These are phyloP conservation scores for Eledona agricola DNA, from an alignment of 2,888 invertebrate species.

Conservation along the genomic window DNA sequence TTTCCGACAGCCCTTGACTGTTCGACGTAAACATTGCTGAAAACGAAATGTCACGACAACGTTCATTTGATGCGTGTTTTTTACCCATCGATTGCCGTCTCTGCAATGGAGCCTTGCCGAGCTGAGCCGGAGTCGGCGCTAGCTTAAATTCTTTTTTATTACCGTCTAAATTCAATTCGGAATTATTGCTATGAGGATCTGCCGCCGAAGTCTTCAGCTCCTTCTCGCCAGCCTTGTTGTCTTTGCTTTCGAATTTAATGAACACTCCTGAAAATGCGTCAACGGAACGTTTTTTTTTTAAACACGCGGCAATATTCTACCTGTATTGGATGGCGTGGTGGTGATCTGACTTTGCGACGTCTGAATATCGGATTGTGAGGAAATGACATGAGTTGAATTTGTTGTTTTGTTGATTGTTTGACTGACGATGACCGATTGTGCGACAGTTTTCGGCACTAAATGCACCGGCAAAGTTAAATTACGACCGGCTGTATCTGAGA, in stretches of 20 bases:
- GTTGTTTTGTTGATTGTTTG: constrained; percentile 55
- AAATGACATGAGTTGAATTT: constrained; percentile 38
- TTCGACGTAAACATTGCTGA: constrained; percentile 43
- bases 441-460: constrained; percentile 57
- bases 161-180: constrained; percentile 1
- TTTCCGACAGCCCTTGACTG: constrained; percentile 39
- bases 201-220: constrained; percentile 7
- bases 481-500: constrained; percentile 59
- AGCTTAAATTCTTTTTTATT: constrained; percentile 70
- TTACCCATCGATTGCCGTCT: constrained; percentile 85
- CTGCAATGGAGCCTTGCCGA: constrained; percentile 89
- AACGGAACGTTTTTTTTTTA: too few species aligned
- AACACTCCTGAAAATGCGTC: constrained; percentile 15
- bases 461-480: constrained; percentile 56
- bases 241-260: constrained; percentile 16
- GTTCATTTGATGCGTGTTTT: constrained; percentile 4
- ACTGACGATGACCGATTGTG: constrained; percentile 68
- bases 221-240: constrained; percentile 17
- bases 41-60: constrained; percentile 19
- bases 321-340: constrained; percentile 30
- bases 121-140: constrained; percentile 93
- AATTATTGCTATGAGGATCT: constrained; percentile 6
- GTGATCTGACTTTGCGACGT: constrained; percentile 38
- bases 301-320: too few species aligned
- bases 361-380: constrained; percentile 45